A percentile compares a stretch with the other conserved stretches of the same genome.
Evolutionary conservation across 2,797 vertebrate species (phyloP).

Genomic region (Tolypeutes matacus): DNA sequence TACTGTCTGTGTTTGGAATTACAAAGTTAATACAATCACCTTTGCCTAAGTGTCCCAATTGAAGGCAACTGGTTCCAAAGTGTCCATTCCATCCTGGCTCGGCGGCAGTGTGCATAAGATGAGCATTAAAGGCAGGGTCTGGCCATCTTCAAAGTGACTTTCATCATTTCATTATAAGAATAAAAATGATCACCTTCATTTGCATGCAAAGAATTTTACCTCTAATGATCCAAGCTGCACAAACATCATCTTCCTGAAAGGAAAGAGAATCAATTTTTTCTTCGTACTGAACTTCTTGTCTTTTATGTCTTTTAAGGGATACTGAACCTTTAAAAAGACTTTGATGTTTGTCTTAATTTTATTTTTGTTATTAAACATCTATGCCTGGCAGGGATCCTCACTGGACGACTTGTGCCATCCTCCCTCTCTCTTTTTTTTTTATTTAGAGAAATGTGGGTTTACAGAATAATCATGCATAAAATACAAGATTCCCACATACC

Average conservation of each 20-base stretch:
- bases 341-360: constrained; percentile 65
- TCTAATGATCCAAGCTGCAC: not conserved
- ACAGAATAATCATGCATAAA: too few species aligned
- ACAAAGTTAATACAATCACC: not conserved
- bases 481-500: too few species aligned
- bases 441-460: too few species aligned
- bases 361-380: constrained; percentile 65
- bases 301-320: constrained; percentile 35
- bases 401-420: constrained; percentile 50
- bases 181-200: constrained; percentile 26
- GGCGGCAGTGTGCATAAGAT: not conserved
- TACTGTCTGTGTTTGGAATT: constrained; percentile 16
- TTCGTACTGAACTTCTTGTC: constrained; percentile 45
- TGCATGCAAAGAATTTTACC: constrained; percentile 12
- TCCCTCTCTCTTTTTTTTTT: not conserved
- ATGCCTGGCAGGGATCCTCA: constrained; percentile 58
- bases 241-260: constrained; percentile 53
- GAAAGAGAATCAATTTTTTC: not conserved
- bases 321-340: constrained; percentile 45
- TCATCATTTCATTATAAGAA: constrained; percentile 53
- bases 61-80: not conserved
- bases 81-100: not conserved
- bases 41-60: not conserved
- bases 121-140: not conserved
- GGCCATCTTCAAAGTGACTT: not conserved